Evolutionary conservation across 2,888 invertebrate species (phyloP), one percentile per base, ranked within the genome.

Genomic region (Ormyrus pomaceus): DNA sequence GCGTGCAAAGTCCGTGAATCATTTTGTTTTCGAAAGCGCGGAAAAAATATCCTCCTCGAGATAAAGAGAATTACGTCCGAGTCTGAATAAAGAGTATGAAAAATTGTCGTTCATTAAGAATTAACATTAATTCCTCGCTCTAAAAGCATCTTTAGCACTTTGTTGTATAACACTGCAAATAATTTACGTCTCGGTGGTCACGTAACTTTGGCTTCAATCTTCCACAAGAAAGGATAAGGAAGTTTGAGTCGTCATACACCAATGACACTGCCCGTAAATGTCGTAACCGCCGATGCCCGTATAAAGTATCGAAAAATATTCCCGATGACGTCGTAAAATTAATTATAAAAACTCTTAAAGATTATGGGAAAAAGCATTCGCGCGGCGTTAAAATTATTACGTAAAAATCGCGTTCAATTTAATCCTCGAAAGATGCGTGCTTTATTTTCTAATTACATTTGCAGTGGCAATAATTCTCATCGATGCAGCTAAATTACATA

Each of bases 141-240:
- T 64, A 48, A 48, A 69, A 46, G 19, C 13, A 64, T 53, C 62
- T 45, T 69, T 62, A 46, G 19, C 19, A 55, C 51, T 45, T 62
- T 62, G 45, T 68, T 68, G 62, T 61, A 62, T 55, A 61, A 77
- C 5, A 8, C 19, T 58, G 51, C n/a, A n/a, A 64, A 70, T 64
- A 70, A 62, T 70, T 70, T 51, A 70, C 45, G 50, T 58, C 13
- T 11, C 51, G 56, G 19, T 13, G 65, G 56, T 34, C 62, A 56
- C 70, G 70, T 77, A 70, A 70, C 48, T 6, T 46, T 19, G 19
- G 61, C 69, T 50, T 68, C 50, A 45, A 77, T 70, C 64, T 50
- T 64, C 62, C 56, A 8, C n/a, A 45, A 68, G 66, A 76, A 75
- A 68, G 68, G 19, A 61, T 53, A 53, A 76, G 68, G 53, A 68